phyloP scores from a whole-genome alignment of 2,113 vertebrate species.

The Centropus unirufus region DNA sequence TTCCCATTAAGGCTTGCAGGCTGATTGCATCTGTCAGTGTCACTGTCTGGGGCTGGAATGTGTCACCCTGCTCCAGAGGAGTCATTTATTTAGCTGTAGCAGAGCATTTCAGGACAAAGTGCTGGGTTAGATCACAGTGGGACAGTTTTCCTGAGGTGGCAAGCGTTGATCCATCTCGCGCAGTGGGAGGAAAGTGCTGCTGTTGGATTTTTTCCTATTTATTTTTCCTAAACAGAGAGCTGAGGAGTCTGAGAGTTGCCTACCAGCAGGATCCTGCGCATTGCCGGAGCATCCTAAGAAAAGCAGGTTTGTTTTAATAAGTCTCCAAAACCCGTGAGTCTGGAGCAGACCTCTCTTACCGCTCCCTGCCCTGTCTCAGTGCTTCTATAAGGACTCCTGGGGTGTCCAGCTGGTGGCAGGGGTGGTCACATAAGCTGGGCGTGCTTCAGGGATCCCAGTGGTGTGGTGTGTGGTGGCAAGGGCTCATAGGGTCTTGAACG shows the following conservation, averaged over 20 bases:
- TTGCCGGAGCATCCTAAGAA: background rate
- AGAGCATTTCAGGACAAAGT: conserved; percentile 71
- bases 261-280: background rate
- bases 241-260: background rate
- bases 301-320: background rate
- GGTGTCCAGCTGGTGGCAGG: accelerated
- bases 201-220: conserved; percentile 68
- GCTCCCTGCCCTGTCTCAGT: background rate
- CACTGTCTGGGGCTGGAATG: conserved; percentile 59
- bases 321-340: background rate
- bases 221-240: conserved; percentile 65
- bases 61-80: conserved; percentile 49
- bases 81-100: conserved; percentile 5
- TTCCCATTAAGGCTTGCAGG: conserved; percentile 28
- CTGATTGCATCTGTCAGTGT: conserved; percentile 63
- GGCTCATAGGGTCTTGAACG: background rate
- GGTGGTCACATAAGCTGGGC: background rate
- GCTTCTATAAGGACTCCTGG: background rate
- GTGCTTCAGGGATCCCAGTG: background rate
- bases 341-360: background rate
- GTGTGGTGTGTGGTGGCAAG: background rate
- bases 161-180: background rate
- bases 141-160: background rate
- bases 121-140: conserved; percentile 52
- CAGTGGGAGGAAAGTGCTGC: background rate